phyloP scores from a whole-genome alignment of 2,888 invertebrate genomes.

The Mimas tiliae region DNA sequence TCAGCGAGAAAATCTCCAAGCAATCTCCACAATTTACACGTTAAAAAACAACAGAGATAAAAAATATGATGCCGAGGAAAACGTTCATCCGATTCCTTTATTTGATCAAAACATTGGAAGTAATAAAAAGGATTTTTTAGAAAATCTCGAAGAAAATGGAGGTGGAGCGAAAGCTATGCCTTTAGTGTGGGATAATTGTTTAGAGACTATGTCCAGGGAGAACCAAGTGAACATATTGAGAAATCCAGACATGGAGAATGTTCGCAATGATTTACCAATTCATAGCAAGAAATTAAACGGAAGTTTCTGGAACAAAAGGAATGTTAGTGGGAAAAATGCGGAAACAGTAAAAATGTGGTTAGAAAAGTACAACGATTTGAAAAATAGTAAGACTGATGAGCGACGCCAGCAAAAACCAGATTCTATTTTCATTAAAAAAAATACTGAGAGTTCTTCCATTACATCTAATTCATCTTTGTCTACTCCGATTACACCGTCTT shows the following conservation, averaged over 20 bases:
- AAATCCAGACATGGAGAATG: slow-evolving; percentile 50
- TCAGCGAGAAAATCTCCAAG: slow-evolving; percentile 66
- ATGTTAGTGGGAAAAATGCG: slow-evolving; percentile 42
- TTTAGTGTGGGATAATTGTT: slow-evolving; percentile 72
- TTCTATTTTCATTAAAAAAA: slow-evolving; percentile 49
- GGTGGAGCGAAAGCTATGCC: slow-evolving; percentile 49
- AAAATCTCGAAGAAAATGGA: slow-evolving; percentile 34
- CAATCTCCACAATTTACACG: slow-evolving; percentile 69
- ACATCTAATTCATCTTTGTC: slow-evolving; percentile 25
- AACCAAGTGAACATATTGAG: slow-evolving; percentile 46
- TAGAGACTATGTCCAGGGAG: slow-evolving; percentile 60
- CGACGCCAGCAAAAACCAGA: slow-evolving; percentile 58
- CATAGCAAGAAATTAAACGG: slow-evolving; percentile 39
- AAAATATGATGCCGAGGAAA: slow-evolving; percentile 55
- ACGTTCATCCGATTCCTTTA: slow-evolving; percentile 52
- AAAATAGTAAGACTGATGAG: slow-evolving; percentile 59
- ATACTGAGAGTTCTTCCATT: slow-evolving; percentile 40
- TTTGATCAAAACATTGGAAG: slow-evolving; percentile 44
- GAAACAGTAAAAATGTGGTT: slow-evolving; percentile 60
- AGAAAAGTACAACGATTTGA: slow-evolving; percentile 63
- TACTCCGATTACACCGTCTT: not conserved
- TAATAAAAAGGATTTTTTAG: slow-evolving; percentile 35
- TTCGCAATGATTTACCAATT: slow-evolving; percentile 13
- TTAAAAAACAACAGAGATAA: slow-evolving; percentile 56
- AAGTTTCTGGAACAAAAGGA: slow-evolving; percentile 64